Percentiles rank a stretch among this genome's conserved stretches.
phyloP scores from a whole-genome alignment of 2,888 invertebrate genomes.

The Diaprepes abbreviatus region DNA sequence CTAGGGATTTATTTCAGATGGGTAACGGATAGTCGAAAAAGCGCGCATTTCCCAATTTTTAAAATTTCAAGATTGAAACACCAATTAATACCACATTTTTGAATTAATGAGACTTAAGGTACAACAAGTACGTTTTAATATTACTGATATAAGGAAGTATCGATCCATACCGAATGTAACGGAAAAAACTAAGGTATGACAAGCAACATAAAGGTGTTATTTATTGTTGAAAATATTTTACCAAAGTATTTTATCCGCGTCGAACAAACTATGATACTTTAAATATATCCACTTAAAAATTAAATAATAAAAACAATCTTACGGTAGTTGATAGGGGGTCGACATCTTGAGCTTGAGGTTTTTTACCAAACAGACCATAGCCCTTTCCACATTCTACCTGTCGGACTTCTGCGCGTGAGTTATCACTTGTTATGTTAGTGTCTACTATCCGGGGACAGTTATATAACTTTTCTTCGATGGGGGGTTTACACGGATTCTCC shows the following conservation, averaged over 20 bases:
- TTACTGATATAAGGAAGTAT: too few species aligned
- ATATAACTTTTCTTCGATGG: constrained; percentile 56
- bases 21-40: too few species aligned
- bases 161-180: too few species aligned
- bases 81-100: too few species aligned
- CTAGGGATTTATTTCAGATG: too few species aligned
- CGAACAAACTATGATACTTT: neutral
- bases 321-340: constrained; percentile 21
- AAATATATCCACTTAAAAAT: neutral
- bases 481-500: constrained; percentile 56
- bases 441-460: constrained; percentile 51
- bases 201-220: neutral
- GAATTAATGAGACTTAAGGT: too few species aligned
- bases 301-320: constrained; percentile 23
- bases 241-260: neutral
- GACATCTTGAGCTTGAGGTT: constrained; percentile 45
- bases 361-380: constrained; percentile 48
- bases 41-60: too few species aligned
- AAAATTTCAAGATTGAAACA: too few species aligned
- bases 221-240: constrained; percentile 1
- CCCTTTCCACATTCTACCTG: constrained; percentile 58
- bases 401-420: constrained; percentile 57
- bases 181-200: too few species aligned
- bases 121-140: too few species aligned
- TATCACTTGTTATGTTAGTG: constrained; percentile 52